Evolutionary conservation across 2,888 invertebrate genomes (phyloP).

Genomic region (Marronus borbonicus): DNA sequence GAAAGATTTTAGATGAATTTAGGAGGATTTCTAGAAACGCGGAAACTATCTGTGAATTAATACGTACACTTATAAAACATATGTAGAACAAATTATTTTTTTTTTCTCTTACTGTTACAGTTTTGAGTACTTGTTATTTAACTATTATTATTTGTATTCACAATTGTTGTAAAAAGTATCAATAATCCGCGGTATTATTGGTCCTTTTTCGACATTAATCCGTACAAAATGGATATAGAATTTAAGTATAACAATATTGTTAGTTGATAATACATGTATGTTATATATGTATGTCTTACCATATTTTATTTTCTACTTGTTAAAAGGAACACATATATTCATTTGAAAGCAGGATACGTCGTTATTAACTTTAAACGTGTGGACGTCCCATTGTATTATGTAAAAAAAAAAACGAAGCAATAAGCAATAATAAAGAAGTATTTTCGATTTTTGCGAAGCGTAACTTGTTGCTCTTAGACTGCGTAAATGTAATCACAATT

Average conservation of each 20-base stretch:
- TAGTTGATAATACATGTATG: constrained; percentile 23
- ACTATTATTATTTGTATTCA: constrained; percentile 1
- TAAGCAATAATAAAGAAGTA: no score
- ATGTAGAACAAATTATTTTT: background rate
- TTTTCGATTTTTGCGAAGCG: constrained; percentile 7
- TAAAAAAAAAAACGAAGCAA: background rate
- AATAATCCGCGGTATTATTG: background rate
- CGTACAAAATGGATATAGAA: constrained; percentile 1
- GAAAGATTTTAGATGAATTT: background rate
- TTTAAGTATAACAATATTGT: constrained; percentile 16
- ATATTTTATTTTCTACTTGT: constrained; percentile 34
- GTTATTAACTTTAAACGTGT: background rate
- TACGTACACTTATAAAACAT: constrained; percentile 11
- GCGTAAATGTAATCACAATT: background rate
- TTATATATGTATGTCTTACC: constrained; percentile 22
- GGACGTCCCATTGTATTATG: background rate
- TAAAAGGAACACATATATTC: constrained; percentile 17
- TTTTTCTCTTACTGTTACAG: background rate
- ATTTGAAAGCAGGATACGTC: constrained; percentile 44
- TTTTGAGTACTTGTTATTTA: background rate
- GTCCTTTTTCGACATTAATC: background rate
- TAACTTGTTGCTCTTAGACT: background rate
- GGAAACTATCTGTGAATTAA: background rate
- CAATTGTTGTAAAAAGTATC: constrained; percentile 1
- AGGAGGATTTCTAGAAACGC: background rate